A percentile compares a stretch with the other conserved stretches of the same genome.
Evolutionary conservation across 2,888 invertebrate species (phyloP).

Genomic region (Tyria jacobaeae): DNA sequence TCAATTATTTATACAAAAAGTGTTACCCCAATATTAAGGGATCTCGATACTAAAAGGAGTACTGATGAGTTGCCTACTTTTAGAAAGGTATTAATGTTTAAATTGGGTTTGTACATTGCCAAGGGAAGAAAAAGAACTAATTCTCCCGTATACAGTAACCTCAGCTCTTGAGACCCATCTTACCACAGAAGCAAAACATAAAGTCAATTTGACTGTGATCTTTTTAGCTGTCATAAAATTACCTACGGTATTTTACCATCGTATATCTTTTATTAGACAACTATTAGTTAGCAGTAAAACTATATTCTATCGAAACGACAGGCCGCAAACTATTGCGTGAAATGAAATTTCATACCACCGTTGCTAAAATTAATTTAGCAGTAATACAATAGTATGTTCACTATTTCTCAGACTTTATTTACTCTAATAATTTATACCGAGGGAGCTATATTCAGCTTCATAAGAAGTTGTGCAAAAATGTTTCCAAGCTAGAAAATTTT

Average conservation of each 20-base stretch:
- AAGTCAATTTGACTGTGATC: neutral
- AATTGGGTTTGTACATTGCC: neutral
- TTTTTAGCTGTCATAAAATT: neutral
- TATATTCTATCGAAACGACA: neutral
- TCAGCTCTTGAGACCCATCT: neutral
- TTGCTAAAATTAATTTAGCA: conserved; percentile 33
- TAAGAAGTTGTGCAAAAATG: conserved; percentile 36
- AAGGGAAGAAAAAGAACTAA: neutral
- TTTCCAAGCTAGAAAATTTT: conserved; percentile 51
- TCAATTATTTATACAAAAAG: conserved; percentile 16
- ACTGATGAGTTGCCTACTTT: neutral
- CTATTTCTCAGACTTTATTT: conserved; percentile 36
- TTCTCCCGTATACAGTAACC: neutral
- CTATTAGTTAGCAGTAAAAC: too few species aligned
- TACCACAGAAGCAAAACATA: neutral
- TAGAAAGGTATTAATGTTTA: neutral
- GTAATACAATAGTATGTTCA: too few species aligned
- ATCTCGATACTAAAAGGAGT: neutral
- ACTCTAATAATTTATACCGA: conserved; percentile 26
- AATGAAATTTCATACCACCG: conserved; percentile 29
- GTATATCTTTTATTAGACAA: neutral
- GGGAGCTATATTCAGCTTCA: conserved; percentile 11
- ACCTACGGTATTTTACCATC: neutral
- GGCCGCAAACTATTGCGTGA: conserved; percentile 32
- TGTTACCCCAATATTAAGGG: neutral